Base-by-base conservation (phyloP, 1,140 invertebrate genomes). In the Heterodera schachtii region DNA sequence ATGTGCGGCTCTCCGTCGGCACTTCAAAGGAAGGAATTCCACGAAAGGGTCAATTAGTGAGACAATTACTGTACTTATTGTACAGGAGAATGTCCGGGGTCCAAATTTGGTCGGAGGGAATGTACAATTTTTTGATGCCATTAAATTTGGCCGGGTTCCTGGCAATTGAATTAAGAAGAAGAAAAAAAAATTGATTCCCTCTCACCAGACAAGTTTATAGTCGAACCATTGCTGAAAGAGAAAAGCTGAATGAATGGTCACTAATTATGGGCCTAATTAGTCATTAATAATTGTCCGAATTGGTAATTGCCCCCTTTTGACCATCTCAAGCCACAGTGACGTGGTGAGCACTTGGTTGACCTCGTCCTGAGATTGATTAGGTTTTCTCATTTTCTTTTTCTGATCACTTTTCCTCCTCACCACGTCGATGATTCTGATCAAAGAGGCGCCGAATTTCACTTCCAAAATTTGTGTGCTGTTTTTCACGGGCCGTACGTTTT, bases 331-430 rank as follows among this genome's bases (percentile, higher is more conserved):
- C 96, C 95, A 97, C 41, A 97, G 94, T 92, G 96, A 97, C 0
- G 95, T 96, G 19, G 95, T 97, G 82, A 97, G 91, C 88, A 97
- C 96, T 92, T 97, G 96, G 92, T 96, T 95, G 90, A 96, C 96
- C 75, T 97, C 92, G 92, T 97, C 96, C 95, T 97, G 60, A 76
- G n/a, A 69, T 43, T 64, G 16, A 31, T 19, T 19, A 76, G 60
- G 31, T 75, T 57, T 44, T 44, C 47, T 60, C 8, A 41, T 9
- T 41, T 41, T n/a, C n/a, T 43, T 64, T 64, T n/a, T 49, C 16
- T 77, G 44, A 77, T 64, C 52, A 77, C 11, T 67, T 52, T 77
- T 21, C 11, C 43, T 52, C 31, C 91, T 90, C 85, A 92, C 92
- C 83, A 92, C 90, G 82, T 90, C 91, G 79, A 92, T 92, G 52